phyloP scores from a whole-genome alignment of 2,888 invertebrate species.

The Sinotaia quadrata region DNA sequence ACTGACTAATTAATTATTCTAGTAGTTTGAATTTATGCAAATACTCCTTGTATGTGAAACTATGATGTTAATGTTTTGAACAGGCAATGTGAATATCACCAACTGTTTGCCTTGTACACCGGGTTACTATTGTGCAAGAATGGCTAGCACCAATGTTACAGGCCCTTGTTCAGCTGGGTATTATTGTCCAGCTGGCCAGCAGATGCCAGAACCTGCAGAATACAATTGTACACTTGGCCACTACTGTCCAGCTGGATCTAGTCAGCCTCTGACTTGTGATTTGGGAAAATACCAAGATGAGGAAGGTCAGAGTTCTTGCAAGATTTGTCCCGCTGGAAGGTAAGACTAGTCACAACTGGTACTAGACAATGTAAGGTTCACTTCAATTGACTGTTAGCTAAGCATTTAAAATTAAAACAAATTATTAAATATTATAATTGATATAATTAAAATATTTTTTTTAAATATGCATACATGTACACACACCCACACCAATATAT shows the following conservation, averaged over 20 bases:
- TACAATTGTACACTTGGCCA: constrained; percentile 67
- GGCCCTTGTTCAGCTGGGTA: constrained; percentile 65
- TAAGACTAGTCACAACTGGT: constrained; percentile 36
- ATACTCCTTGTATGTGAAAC: too few relatives aligned
- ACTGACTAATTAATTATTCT: too few relatives aligned
- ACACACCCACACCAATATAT: too few relatives aligned
- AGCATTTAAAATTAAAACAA: background rate
- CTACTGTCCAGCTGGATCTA: constrained; percentile 62
- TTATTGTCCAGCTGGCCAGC: constrained; percentile 96
- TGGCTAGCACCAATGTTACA: constrained; percentile 54
- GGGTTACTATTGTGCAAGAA: constrained; percentile 66
- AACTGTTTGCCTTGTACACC: constrained; percentile 63
- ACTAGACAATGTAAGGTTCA: background rate
- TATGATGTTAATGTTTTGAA: too few relatives aligned
- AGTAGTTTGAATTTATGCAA: too few relatives aligned
- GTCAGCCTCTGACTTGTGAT: constrained; percentile 57
- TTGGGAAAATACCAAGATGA: constrained; percentile 66
- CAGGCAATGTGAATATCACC: constrained; percentile 55
- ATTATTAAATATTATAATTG: too few relatives aligned
- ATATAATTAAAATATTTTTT: too few relatives aligned
- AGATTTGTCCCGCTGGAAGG: constrained; percentile 66
- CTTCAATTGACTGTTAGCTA: background rate
- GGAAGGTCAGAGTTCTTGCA: constrained; percentile 54
- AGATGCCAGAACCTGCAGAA: constrained; percentile 77
- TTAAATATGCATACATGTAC: too few relatives aligned